Base-by-base conservation (phyloP, 2,888 invertebrate genomes). In the Hedychridium roseum region DNA sequence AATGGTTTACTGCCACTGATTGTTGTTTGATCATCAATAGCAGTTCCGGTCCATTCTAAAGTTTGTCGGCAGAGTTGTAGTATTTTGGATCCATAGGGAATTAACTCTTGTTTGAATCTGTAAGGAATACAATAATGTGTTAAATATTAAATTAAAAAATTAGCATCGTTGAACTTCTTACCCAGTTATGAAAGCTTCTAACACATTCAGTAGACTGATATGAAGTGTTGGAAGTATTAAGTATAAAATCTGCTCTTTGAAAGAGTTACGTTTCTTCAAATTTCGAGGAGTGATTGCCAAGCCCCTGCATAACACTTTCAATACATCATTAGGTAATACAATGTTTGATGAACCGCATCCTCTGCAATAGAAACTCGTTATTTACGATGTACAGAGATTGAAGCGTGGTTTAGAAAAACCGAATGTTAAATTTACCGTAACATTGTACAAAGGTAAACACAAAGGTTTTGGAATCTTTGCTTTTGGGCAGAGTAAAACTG, bases 381-480 rank as follows among this genome's bases (percentile, higher is more conserved):
- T 14, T 18, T 21, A 21, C 15, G 26, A 27, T 27, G 14, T 15
- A 9, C 23, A 31, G 16, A 32, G 26, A 9, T 36, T 12, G 41
- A 46, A 34, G 39, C 18, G 6, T 7, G 34, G 7, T 15, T 27
- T 5, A 31, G 15, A 23, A 1, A 9, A 12, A 7, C 14, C 20
- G 2, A 35, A 21, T 43, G 11, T 20, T 12, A 1, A 6, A 14
- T 47, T 57, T 57, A 72, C 72, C 63, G 18, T 27, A 73, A 40
- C 58, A 70, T 70, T 7, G 67, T 66, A 9, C 70, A 66, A 4
- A 78, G 61, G 44, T 70, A 75, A 21, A 50, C 37, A 46, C 76
- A 76, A 1, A 77, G 48, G 55, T 77, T 78, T 2, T 37, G 39
- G 45, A 78, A 74, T 61, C 78, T 66, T 42, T 51, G 61, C 50